These are phyloP conservation scores for Leptodactylus fuscus DNA, from an alignment of 2,113 vertebrate species.

Conservation along the genomic window DNA sequence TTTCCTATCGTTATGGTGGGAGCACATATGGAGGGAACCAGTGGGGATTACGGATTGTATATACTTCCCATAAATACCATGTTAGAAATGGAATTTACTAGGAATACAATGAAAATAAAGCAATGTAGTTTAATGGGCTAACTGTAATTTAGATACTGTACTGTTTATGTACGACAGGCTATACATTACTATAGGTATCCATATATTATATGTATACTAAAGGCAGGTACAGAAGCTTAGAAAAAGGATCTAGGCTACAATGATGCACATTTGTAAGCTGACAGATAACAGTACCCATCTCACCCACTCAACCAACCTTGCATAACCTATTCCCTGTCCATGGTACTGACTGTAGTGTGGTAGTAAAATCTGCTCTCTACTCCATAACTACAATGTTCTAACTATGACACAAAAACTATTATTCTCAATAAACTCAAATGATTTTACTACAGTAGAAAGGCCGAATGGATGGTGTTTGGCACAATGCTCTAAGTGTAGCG, in stretches of 20 bases:
- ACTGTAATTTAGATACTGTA: too few species aligned
- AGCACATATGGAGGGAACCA: too few species aligned
- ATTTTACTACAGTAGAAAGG: too few species aligned
- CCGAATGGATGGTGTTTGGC: too few species aligned
- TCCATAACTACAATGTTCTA: neutral
- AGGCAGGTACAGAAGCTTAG: neutral
- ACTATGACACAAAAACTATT: neutral
- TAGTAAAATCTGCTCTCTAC: neutral
- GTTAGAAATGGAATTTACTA: neutral
- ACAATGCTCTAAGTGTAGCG: too few species aligned
- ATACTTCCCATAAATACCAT: too few species aligned
- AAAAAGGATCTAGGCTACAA: neutral
- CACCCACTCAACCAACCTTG: neutral
- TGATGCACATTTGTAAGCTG: neutral
- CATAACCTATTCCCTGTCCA: slow-evolving; percentile 29
- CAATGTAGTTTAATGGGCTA: too few species aligned
- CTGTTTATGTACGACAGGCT: neutral
- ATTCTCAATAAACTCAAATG: neutral
- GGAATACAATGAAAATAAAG: neutral
- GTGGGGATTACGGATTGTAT: too few species aligned
- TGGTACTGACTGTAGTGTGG: slow-evolving; percentile 18
- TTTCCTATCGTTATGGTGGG: too few species aligned
- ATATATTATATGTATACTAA: too few species aligned
- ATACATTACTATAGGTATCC: too few species aligned
- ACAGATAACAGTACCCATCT: slow-evolving; percentile 4